These are phyloP conservation scores for Pandemis corylana DNA, from an alignment of 2,888 invertebrate genomes.

Conservation along the genomic window DNA sequence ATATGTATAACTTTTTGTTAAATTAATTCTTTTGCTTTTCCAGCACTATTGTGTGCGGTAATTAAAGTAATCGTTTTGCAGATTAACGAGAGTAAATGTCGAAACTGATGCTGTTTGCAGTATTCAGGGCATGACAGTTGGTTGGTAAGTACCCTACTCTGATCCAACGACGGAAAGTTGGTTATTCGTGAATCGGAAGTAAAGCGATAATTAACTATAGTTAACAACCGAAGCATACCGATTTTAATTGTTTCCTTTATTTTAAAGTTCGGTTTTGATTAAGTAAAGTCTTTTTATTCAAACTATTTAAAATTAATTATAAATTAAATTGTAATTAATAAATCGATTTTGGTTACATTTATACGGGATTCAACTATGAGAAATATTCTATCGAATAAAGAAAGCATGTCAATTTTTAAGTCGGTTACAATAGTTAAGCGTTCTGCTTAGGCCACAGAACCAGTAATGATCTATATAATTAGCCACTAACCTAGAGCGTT, in stretches of 20 bases:
- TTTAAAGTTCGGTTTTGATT: not conserved
- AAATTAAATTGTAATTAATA: too few relatives aligned
- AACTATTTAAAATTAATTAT: too few relatives aligned
- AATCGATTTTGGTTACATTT: too few relatives aligned
- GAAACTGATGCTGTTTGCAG: slow-evolving; percentile 11
- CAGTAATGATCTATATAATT: not conserved
- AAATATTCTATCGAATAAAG: too few relatives aligned
- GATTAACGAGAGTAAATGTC: slow-evolving; percentile 2
- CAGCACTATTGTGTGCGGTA: not conserved
- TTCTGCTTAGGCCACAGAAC: not conserved
- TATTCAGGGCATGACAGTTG: slow-evolving; percentile 73
- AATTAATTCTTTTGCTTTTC: not conserved
- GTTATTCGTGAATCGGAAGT: not conserved
- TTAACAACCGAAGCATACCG: not conserved
- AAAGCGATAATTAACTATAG: not conserved
- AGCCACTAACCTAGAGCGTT: not conserved
- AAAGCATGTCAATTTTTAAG: too few relatives aligned
- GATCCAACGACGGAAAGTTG: not conserved
- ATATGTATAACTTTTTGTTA: too few relatives aligned
- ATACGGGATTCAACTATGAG: too few relatives aligned
- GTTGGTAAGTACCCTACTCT: slow-evolving; percentile 43
- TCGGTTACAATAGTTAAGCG: too few relatives aligned
- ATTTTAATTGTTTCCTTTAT: slow-evolving; percentile 2
- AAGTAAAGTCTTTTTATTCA: not conserved
- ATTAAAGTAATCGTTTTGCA: not conserved